Evolutionary conservation across 2,888 invertebrate species (phyloP), one percentile per base, ranked within the genome.

Genomic region (Tinea trinotella): DNA sequence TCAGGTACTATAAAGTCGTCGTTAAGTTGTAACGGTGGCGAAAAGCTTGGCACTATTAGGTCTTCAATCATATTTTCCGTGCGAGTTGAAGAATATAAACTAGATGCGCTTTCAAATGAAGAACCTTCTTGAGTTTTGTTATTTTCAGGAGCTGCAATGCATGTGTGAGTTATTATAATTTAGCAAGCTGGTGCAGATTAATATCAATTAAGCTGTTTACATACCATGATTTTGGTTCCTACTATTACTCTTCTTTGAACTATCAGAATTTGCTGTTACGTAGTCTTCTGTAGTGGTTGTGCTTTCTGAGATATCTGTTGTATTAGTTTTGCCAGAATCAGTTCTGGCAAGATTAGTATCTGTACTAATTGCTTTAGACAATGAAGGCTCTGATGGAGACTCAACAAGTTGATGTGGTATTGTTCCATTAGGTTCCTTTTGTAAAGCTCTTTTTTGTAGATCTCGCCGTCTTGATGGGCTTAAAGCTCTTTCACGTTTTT

Each of bases 21-120:
- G 59, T 67, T 83, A 57, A 87, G 87, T 67, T 88, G 76, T 60
- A 86, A 66, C n/a, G 89, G 88, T 15, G 89, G 88, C 55, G 89
- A 88, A 67, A 87, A 88, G 62, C 88, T 87, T 56, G 89, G 88
- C 44, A 89, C 87, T 49, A 91, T 80, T 71, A 89, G 86, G 64
- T 91, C 91, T 67, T 91, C 91, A 40, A 86, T 83, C 35, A 88
- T 77, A 58, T 90, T 89, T 68, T 93, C 93, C 58, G 91, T 92
- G 59, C 92, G 89, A 34, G 93, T 92, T 50, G 91, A 83, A 60
- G 93, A 93, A 73, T 93, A 93, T 56, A 93, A 84, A 40, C 93
- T 93, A 56, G 93, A 93, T 58, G 93, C 93, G 71, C 94, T 94
- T 76, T 95, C 95, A 73, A 95, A 94, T n/a, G 94, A 94, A 59